phyloP scores from a whole-genome alignment of 2,888 invertebrate genomes.

The Sthenelais limicola region DNA sequence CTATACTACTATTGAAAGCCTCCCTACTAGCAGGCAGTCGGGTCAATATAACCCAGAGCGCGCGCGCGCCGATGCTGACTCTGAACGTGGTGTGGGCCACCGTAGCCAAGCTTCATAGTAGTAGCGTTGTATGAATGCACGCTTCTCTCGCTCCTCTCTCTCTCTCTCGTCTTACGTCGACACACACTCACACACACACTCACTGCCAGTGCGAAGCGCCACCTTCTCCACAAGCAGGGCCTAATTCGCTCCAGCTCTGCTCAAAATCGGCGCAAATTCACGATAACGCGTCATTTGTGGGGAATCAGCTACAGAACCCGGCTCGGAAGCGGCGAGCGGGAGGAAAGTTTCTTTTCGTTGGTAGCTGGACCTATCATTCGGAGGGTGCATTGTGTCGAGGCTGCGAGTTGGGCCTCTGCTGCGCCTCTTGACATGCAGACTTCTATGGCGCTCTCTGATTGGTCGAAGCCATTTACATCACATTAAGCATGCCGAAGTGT shows the following conservation, averaged over 20 bases:
- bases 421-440: conserved; percentile 20
- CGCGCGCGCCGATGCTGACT: not conserved
- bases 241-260: conserved; percentile 26
- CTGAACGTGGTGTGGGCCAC: not conserved
- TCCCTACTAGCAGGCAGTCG: not conserved
- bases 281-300: conserved; percentile 36
- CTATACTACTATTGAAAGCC: not conserved
- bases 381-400: conserved; percentile 13
- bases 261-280: conserved; percentile 38
- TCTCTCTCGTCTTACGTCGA: not conserved
- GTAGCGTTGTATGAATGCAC: not conserved
- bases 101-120: not conserved
- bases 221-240: conserved; percentile 15
- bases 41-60: conserved; percentile 35
- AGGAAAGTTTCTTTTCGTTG: conserved; percentile 30
- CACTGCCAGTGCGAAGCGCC: conserved; percentile 23
- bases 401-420: conserved; percentile 5
- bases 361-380: no score
- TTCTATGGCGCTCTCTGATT: conserved; percentile 38
- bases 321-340: not conserved
- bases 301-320: conserved; percentile 4
- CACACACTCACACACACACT: conserved; percentile 27
- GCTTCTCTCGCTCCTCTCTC: not conserved
- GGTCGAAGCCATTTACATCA: conserved; percentile 39
- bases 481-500: conserved; percentile 41